Percentiles rank a stretch among this genome's conserved stretches.
phyloP scores from a whole-genome alignment of 2,797 vertebrate genomes.

The Sparidentex hasta region DNA sequence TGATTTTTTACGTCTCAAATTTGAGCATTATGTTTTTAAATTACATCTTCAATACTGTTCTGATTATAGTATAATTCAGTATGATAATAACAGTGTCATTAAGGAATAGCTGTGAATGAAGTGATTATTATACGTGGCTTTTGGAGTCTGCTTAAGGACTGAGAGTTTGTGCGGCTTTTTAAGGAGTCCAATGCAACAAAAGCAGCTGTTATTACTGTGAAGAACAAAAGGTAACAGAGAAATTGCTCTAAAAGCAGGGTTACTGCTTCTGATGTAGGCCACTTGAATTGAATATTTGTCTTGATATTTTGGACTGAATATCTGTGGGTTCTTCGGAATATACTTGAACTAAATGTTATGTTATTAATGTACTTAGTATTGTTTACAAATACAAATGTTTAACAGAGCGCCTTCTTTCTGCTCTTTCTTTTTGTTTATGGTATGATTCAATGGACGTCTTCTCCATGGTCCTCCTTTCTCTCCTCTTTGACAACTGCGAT shows the following conservation, averaged over 20 bases:
- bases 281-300: background rate
- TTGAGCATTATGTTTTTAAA: background rate
- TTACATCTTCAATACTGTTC: background rate
- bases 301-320: background rate
- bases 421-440: conserved; percentile 47
- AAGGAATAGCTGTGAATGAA: background rate
- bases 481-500: conserved; percentile 85
- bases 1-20: background rate
- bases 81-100: background rate
- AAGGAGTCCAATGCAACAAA: background rate
- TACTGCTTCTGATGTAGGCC: background rate
- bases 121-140: background rate
- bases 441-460: conserved; percentile 47
- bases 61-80: background rate
- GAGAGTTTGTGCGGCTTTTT: background rate
- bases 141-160: background rate
- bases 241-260: background rate
- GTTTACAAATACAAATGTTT: conserved; percentile 73
- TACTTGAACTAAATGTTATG: background rate
- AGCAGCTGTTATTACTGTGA: background rate
- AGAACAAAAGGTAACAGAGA: background rate
- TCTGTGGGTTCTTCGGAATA: background rate
- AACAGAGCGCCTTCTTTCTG: conserved; percentile 94
- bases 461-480: conserved; percentile 36
- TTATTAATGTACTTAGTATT: background rate